phyloP scores from a whole-genome alignment of 2,797 vertebrate genomes.

The Urophycis tenuis region DNA sequence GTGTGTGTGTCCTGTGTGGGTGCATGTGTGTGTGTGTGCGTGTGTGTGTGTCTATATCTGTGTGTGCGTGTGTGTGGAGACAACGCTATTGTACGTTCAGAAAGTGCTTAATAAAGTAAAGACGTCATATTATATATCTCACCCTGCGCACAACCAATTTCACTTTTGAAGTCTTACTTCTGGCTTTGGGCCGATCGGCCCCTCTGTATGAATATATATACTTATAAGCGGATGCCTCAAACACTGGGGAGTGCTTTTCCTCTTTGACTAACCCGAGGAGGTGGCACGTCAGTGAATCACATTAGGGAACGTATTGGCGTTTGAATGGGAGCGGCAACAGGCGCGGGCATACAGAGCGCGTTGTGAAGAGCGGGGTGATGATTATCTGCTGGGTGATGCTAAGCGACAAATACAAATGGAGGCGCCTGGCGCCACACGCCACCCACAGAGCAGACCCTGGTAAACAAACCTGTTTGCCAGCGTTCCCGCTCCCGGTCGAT shows the following conservation, averaged over 20 bases:
- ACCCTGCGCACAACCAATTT: neutral
- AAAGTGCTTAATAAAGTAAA: neutral
- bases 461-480: neutral
- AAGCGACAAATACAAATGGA: neutral
- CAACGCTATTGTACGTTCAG: neutral
- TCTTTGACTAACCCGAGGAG: neutral
- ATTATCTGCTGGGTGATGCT: neutral
- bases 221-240: neutral
- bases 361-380: neutral
- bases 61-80: neutral
- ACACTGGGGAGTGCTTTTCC: neutral
- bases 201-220: neutral
- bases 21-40: too few relatives aligned
- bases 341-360: slow-evolving; percentile 5
- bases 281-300: neutral
- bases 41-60: neutral
- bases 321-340: neutral
- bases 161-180: neutral
- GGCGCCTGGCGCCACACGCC: neutral
- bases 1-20: too few relatives aligned
- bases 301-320: neutral
- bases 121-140: neutral
- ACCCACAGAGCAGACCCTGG: neutral
- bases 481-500: neutral
- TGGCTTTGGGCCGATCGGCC: slow-evolving; percentile 8